Evolutionary conservation across 2,113 vertebrate genomes (phyloP).

Genomic region (Takifugu bimaculatus): DNA sequence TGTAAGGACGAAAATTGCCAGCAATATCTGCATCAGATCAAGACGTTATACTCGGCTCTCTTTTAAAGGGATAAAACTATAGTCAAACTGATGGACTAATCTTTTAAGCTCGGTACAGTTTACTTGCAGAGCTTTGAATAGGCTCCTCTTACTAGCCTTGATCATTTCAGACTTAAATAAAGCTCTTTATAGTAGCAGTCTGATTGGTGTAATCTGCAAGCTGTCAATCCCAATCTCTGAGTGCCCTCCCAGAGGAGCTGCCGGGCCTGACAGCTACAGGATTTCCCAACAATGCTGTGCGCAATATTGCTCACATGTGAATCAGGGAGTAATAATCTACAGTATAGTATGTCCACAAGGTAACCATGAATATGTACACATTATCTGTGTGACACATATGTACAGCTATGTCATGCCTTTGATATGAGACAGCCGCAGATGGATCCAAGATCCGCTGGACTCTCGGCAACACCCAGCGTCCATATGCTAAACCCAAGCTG

Average conservation of each 20-base stretch:
- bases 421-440: conserved; percentile 58
- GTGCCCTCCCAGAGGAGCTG: conserved; percentile 32
- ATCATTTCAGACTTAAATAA: conserved; percentile 69
- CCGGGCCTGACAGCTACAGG: conserved; percentile 22
- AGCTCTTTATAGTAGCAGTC: conserved; percentile 60
- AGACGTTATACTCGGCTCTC: conserved; percentile 50
- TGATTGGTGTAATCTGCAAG: conserved; percentile 71
- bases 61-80: conserved; percentile 62
- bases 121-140: conserved; percentile 59
- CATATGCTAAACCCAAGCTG: conserved; percentile 68
- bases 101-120: conserved; percentile 64
- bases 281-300: conserved; percentile 32
- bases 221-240: conserved; percentile 56
- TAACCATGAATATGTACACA: conserved; percentile 10
- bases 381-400: conserved; percentile 7
- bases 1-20: conserved; percentile 44
- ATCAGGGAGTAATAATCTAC: conserved; percentile 25
- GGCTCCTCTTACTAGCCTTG: conserved; percentile 59
- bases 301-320: conserved; percentile 52
- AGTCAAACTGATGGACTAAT: conserved; percentile 63
- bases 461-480: conserved; percentile 58
- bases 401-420: conserved; percentile 25
- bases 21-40: conserved; percentile 48
- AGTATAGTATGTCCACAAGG: conserved; percentile 18
- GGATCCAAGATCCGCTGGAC: conserved; percentile 58